These are phyloP conservation scores for Thryonomys swinderianus DNA, from an alignment of 2,113 vertebrate species.

Conservation along the genomic window DNA sequence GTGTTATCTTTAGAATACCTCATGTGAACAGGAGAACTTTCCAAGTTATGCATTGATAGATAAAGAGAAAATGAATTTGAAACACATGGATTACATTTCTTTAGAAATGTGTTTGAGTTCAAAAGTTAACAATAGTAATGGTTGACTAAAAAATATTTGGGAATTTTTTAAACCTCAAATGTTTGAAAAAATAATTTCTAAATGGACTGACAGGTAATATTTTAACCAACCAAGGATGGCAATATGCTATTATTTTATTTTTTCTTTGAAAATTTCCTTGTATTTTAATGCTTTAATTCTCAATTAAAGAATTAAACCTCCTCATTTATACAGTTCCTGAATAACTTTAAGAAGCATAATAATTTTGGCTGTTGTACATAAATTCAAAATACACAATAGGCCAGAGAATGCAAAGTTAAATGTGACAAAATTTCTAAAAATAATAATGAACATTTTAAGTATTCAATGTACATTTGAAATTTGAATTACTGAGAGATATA, in stretches of 20 bases:
- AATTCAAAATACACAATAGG: slow-evolving; percentile 47
- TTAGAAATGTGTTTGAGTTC: slow-evolving; percentile 62
- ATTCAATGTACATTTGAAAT: not conserved
- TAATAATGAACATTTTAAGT: slow-evolving; percentile 16
- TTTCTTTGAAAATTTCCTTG: slow-evolving; percentile 41
- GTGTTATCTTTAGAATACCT: slow-evolving; percentile 24
- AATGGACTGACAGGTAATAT: not conserved
- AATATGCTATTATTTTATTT: not conserved
- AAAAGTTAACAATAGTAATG: slow-evolving; percentile 48
- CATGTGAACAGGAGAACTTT: not conserved
- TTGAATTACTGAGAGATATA: slow-evolving; percentile 9
- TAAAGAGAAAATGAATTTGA: slow-evolving; percentile 62
- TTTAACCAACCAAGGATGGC: not conserved
- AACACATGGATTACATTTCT: slow-evolving; percentile 62
- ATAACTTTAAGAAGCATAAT: slow-evolving; percentile 44
- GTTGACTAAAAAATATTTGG: slow-evolving; percentile 21
- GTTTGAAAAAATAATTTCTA: slow-evolving; percentile 12
- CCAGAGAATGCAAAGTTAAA: slow-evolving; percentile 13
- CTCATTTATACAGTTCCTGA: slow-evolving; percentile 22
- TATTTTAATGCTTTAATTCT: slow-evolving; percentile 39
- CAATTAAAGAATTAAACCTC: not conserved
- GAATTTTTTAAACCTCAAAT: slow-evolving; percentile 43
- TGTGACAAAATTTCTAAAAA: slow-evolving; percentile 27
- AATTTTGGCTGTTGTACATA: not conserved
- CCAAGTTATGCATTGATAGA: slow-evolving; percentile 10